A percentile compares a stretch with the other conserved stretches of the same genome.
Evolutionary conservation across 2,113 vertebrate genomes (phyloP).

Genomic region (Daphoenositta chrysoptera): DNA sequence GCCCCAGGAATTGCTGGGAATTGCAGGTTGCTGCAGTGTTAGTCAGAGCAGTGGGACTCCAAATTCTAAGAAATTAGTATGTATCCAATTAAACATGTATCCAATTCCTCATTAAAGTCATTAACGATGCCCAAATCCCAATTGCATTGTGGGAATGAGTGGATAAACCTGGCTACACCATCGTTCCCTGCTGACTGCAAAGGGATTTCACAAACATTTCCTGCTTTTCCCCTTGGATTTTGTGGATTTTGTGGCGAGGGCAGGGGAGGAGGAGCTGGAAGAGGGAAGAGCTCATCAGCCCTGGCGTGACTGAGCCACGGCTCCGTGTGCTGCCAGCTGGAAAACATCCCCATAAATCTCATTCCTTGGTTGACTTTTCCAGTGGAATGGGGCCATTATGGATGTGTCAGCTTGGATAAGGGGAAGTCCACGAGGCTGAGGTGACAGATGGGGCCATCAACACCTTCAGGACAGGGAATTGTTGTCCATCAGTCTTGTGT

Average conservation of each 20-base stretch:
- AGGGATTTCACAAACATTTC: background rate
- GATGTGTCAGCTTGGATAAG: background rate
- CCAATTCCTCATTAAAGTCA: background rate
- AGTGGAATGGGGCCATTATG: background rate
- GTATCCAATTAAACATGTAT: background rate
- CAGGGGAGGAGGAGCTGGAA: background rate
- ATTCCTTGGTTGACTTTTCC: background rate
- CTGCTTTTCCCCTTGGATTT: background rate
- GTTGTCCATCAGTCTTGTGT: constrained; percentile 29
- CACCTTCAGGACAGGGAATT: constrained; percentile 16
- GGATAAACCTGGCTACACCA: rapidly evolving
- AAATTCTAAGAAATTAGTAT: background rate
- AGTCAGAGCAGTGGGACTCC: background rate
- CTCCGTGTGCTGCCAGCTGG: background rate
- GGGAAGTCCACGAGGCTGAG: background rate
- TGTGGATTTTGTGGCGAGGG: rapidly evolving
- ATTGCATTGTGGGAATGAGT: rapidly evolving
- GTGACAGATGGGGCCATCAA: constrained; percentile 52
- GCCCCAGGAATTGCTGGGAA: background rate
- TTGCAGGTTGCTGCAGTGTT: background rate
- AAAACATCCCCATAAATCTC: background rate
- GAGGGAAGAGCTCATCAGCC: background rate
- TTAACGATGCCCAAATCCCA: background rate
- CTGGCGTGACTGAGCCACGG: background rate
- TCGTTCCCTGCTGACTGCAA: background rate